These are phyloP conservation scores for Andrena praecox DNA, from an alignment of 2,888 invertebrate species.

Conservation along the genomic window DNA sequence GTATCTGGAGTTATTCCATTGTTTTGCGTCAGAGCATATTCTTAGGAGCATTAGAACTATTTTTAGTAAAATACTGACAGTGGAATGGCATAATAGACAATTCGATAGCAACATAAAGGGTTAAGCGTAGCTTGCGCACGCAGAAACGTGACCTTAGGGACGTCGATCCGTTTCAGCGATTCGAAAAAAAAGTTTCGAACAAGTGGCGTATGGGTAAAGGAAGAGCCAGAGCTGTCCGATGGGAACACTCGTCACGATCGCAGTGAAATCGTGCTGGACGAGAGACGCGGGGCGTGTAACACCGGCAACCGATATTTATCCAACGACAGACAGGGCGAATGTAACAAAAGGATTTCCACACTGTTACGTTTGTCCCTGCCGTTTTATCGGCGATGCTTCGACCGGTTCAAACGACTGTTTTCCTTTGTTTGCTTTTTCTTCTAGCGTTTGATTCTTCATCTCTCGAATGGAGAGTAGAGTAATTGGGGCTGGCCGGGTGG, in stretches of 20 bases:
- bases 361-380: conserved; percentile 41
- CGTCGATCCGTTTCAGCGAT: not conserved
- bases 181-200: conserved; percentile 48
- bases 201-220: conserved; percentile 24
- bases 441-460: conserved; percentile 18
- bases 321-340: conserved; percentile 13
- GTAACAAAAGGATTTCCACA: conserved; percentile 39
- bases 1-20: no score
- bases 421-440: conserved; percentile 35
- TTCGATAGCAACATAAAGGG: not conserved
- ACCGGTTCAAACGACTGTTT: conserved; percentile 28
- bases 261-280: conserved; percentile 30
- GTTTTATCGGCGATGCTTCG: conserved; percentile 33
- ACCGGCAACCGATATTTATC: conserved; percentile 44
- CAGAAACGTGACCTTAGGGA: not conserved
- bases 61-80: not conserved
- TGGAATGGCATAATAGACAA: not conserved
- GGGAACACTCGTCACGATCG: conserved; percentile 38
- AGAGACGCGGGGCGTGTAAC: conserved; percentile 32
- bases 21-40: no score
- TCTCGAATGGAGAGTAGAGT: not conserved
- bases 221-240: conserved; percentile 24
- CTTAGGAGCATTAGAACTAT: no score
- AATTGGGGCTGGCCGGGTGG: conserved; percentile 3
- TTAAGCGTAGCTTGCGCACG: not conserved